Base-by-base conservation (phyloP, 2,113 vertebrate genomes). In the Clinocottus analis region DNA sequence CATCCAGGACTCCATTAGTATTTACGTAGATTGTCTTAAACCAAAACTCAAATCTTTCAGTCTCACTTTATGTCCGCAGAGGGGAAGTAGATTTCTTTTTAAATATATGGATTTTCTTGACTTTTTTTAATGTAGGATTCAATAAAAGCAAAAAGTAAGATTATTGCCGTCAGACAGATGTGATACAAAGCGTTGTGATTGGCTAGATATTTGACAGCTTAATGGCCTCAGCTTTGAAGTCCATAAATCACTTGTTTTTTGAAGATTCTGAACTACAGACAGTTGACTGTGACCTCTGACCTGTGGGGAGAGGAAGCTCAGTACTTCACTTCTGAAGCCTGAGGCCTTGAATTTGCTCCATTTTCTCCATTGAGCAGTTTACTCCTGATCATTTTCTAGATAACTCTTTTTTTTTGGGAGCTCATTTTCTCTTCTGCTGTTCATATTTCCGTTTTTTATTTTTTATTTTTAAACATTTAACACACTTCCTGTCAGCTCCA, bases 241-340 rank as follows among this genome's bases (percentile, higher is more conserved):
- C 41, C 29, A 1, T 59, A n/a, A 49, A 29, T 39, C 11, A 8
- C 27, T 58, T 12, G 1, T 23, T 21, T 19, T 56, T 21, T 58
- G 53, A 11, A 31, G 29, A 43, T 35, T n/a, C 29, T 23, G n/a
- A 23, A 16, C 19, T 6, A 16, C 11, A 23, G 43, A 51, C 17
- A 10, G 43, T 63, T 8, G 5, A 27, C n/a, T 55, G 37, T 65
- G 58, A 72, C 66, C 64, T 75, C 29, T 76, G 73, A 71, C 66
- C 53, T 61, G 33, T 35, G 16, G 1, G n/a, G n/a, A n/a, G n/a
- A 70, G 25, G 66, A 78, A 70, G 53, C n/a, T 77, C 41, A 7
- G 37, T 39, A 39, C 8, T 39, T 11, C 37, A 39, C 29, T 4
- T 3, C 37, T 39, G 37, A 39, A 39, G 37, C 37, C 37, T 11